Conservation (phyloP, 1,140 invertebrate species). For the Onthophagus taurus region DNA sequence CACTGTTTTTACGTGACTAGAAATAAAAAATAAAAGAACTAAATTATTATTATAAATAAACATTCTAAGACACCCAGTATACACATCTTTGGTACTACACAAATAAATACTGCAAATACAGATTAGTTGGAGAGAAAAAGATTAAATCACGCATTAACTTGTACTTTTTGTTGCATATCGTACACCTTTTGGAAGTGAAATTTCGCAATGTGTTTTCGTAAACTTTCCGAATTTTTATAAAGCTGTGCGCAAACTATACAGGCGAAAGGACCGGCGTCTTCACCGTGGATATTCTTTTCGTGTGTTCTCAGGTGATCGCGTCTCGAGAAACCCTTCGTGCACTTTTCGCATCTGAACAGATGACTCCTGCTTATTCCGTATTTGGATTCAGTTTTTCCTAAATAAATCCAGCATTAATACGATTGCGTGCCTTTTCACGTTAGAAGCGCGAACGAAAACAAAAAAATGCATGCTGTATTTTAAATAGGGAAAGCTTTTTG, state of each 20-base stretch:
- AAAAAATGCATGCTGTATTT: no score
- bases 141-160: slow-evolving; percentile 15
- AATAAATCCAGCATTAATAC: no score
- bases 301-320: slow-evolving; percentile 37
- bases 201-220: slow-evolving; percentile 38
- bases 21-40: no score
- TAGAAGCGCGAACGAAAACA: no score
- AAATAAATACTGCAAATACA: neutral
- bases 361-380: slow-evolving; percentile 19
- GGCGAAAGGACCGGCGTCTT: slow-evolving; percentile 36
- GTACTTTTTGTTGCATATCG: slow-evolving; percentile 15
- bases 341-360: slow-evolving; percentile 33
- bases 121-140: no score
- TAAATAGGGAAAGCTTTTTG: no score
- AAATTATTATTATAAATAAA: no score
- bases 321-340: slow-evolving; percentile 35
- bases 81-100: neutral
- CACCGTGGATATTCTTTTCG: slow-evolving; percentile 39
- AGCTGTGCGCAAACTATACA: slow-evolving; percentile 35
- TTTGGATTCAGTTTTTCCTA: slow-evolving; percentile 14
- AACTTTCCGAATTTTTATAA: slow-evolving; percentile 38
- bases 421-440: no score
- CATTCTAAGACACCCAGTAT: no score
- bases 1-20: no score
- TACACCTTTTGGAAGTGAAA: slow-evolving; percentile 31